Percentiles rank a stretch among this genome's conserved stretches.
These are phyloP conservation scores for Pluvianellus socialis DNA, from an alignment of 2,113 vertebrate genomes.

Conservation along the genomic window DNA sequence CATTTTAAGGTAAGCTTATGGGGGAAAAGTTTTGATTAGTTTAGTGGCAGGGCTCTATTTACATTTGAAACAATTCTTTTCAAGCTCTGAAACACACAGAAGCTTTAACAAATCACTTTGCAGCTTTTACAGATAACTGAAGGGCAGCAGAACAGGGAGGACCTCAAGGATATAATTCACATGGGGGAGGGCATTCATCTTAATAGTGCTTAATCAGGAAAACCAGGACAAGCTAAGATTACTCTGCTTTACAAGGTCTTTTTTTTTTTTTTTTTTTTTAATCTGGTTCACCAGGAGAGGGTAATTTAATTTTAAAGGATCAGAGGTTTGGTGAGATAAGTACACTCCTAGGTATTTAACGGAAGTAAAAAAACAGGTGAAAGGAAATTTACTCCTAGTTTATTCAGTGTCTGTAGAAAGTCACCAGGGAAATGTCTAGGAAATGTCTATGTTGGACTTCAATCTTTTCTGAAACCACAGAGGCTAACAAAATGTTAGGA, in stretches of 20 bases:
- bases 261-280: neutral
- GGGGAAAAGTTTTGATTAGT: neutral
- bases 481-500: neutral
- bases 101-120: neutral
- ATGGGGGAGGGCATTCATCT: neutral
- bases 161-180: neutral
- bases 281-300: neutral
- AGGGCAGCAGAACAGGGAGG: neutral
- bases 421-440: neutral
- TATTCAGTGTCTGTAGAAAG: neutral
- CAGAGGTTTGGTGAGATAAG: neutral
- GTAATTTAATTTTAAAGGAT: slow-evolving; percentile 47
- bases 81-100: neutral
- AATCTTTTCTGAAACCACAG: neutral
- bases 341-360: neutral
- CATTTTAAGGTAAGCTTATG: neutral
- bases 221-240: neutral
- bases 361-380: neutral
- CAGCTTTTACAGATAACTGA: neutral
- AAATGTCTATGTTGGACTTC: neutral
- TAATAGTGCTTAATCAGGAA: slow-evolving; percentile 2
- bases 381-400: neutral
- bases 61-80: neutral
- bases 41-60: neutral
- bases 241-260: neutral